Base-by-base conservation (phyloP, 92 coral and sea anemone species). In the Pocillopora grandis region DNA sequence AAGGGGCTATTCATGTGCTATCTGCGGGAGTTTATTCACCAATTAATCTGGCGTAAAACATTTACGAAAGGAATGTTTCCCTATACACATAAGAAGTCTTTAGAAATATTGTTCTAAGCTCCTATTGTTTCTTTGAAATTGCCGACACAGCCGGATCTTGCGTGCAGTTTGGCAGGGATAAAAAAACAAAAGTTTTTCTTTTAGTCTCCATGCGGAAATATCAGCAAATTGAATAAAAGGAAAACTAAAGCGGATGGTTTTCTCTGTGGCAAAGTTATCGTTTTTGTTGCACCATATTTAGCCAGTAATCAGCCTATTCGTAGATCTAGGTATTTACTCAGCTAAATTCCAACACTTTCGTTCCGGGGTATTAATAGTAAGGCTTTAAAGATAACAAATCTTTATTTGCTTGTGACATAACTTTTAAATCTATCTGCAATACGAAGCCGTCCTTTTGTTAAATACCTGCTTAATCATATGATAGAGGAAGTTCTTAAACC, bases 331-430 rank as follows among this genome's bases (percentile, higher is more conserved):
- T 83, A 31, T 62, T 48, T 62, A 36, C 36, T 74, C 49, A 62
- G 62, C 62, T 62, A 10, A 62, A 21, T 12, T 63, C 78, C 63
- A 82, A 31, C 52, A 68, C 4, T 9, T 21, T 35, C 62, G 48
- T 71, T 62, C 63, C 79, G 71, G 80, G 62, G 59, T n/a, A 70
- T 71, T 20, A 82, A 49, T 73, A 7, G 37, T 16, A 73, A 37
- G 72, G 17, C 42, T 70, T 70, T 15, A 83, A 83, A 73, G 80
- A 73, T 75, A 83, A 74, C 85, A 81, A 81, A 81, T 81, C 77
- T 62, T 71, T 81, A 81, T 81, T 72, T 81, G 71, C 60, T 59
- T 58, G 60, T 57, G 70, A 68, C 69, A 81, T 69, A 81, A 81
- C 71, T 71, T 72, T 71, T 77, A 71, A 63, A 78, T 81, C 77